Evolutionary conservation across 2,113 vertebrate genomes (phyloP).

Genomic region (Pogonocichla stellata): DNA sequence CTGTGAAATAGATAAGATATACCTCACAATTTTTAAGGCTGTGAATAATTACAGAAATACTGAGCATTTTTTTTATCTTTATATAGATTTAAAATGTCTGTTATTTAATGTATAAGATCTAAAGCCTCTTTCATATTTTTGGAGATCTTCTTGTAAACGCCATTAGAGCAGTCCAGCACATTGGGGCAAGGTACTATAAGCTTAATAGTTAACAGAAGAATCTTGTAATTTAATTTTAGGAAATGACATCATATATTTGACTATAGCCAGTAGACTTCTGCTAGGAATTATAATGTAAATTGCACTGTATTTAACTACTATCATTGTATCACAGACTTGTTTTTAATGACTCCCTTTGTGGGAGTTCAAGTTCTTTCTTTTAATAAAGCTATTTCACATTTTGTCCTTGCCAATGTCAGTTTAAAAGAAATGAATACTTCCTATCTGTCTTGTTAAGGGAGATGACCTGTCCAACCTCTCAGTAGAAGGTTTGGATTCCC

Average conservation of each 20-base stretch:
- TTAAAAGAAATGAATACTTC: conserved; percentile 62
- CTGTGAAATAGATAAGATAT: neutral
- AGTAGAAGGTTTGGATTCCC: conserved; percentile 55
- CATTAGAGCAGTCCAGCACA: neutral
- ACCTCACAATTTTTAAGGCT: neutral
- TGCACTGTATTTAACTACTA: neutral
- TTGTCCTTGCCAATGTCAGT: conserved; percentile 59
- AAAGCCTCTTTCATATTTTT: neutral
- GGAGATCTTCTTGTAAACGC: neutral
- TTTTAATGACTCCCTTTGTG: conserved; percentile 48
- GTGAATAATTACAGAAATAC: neutral
- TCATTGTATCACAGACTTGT: neutral
- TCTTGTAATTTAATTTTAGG: neutral
- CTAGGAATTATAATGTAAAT: neutral
- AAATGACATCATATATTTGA: neutral
- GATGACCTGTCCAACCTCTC: conserved; percentile 59
- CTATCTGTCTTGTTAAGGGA: conserved; percentile 61
- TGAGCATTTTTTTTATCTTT: neutral
- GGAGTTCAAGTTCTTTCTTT: conserved; percentile 31
- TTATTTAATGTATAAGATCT: neutral
- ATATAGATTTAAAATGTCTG: neutral
- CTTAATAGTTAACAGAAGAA: neutral
- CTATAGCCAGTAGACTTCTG: neutral
- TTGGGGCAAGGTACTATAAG: neutral
- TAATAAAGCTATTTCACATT: conserved; percentile 57